A percentile compares a stretch with the other conserved stretches of the same genome.
Conservation (phyloP, 2,797 vertebrate genomes). For the Ceryle rudis region DNA sequence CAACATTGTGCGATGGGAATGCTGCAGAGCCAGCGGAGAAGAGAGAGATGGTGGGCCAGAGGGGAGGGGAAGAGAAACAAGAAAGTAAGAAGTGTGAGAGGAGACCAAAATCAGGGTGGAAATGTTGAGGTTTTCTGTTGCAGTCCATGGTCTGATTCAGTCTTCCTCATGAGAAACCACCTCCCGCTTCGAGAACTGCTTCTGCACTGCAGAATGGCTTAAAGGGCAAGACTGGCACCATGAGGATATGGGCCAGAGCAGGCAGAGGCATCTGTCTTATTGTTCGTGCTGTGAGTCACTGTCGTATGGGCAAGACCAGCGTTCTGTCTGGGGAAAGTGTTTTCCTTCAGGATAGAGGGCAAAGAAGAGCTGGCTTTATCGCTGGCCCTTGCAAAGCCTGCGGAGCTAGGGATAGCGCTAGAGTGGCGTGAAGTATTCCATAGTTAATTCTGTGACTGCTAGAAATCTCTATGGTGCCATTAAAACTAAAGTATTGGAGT, state of each 20-base stretch:
- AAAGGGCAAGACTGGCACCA: neutral
- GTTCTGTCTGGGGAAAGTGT: neutral
- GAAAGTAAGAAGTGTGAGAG: neutral
- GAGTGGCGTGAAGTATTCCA: neutral
- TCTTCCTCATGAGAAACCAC: neutral
- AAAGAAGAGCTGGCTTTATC: neutral
- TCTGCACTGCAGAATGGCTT: neutral
- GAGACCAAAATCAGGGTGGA: neutral
- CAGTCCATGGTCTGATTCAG: accelerated
- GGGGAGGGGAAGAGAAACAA: neutral
- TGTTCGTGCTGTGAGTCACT: neutral
- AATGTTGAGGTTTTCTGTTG: neutral
- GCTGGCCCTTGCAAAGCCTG: neutral
- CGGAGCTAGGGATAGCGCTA: neutral
- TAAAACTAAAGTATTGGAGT: neutral
- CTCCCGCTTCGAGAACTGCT: neutral
- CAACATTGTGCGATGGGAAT: neutral
- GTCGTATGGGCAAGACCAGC: neutral
- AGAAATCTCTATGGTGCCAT: neutral
- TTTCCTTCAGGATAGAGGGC: neutral
- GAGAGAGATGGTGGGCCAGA: neutral
- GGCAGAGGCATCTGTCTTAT: neutral
- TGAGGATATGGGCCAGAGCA: neutral
- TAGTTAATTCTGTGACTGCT: neutral
- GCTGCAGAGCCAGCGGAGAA: neutral